Evolutionary conservation across 2,113 vertebrate species (phyloP).

Genomic region (Lepisosteus oculatus): DNA sequence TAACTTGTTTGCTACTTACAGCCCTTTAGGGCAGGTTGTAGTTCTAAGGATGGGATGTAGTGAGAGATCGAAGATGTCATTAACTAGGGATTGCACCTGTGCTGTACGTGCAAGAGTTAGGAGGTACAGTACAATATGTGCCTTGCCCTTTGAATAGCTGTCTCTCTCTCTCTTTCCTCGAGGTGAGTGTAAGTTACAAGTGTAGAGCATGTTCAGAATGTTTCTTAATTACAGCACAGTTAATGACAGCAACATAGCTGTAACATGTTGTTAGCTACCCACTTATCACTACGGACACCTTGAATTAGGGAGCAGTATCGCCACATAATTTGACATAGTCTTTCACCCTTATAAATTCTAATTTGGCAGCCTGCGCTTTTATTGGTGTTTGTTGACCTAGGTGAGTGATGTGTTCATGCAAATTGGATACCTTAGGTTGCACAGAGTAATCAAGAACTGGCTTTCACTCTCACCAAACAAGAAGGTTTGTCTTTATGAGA

Average conservation of each 20-base stretch:
- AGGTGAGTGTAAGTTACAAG: conserved; percentile 25
- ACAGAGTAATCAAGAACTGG: background rate
- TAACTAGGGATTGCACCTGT: background rate
- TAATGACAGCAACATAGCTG: conserved; percentile 1
- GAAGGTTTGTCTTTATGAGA: background rate
- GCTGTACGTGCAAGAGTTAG: background rate
- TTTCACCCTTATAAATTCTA: conserved; percentile 34
- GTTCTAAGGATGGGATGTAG: too few relatives aligned
- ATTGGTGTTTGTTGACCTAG: background rate
- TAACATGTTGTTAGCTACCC: conserved; percentile 36
- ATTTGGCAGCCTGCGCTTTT: background rate
- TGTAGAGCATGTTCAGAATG: conserved; percentile 38
- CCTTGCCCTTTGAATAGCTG: background rate
- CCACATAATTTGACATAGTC: conserved; percentile 10
- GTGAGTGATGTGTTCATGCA: background rate
- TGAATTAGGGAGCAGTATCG: conserved; percentile 29
- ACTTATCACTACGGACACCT: conserved; percentile 33
- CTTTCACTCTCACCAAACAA: background rate
- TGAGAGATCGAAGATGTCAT: too few relatives aligned
- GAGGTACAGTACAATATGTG: too few relatives aligned
- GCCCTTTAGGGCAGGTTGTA: too few relatives aligned
- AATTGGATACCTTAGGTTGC: background rate
- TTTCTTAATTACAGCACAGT: conserved; percentile 34
- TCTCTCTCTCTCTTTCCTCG: conserved; percentile 20
- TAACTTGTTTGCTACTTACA: too few relatives aligned